Conservation (phyloP, 2,113 vertebrate species). For the Hyperoodon ampullatus region DNA sequence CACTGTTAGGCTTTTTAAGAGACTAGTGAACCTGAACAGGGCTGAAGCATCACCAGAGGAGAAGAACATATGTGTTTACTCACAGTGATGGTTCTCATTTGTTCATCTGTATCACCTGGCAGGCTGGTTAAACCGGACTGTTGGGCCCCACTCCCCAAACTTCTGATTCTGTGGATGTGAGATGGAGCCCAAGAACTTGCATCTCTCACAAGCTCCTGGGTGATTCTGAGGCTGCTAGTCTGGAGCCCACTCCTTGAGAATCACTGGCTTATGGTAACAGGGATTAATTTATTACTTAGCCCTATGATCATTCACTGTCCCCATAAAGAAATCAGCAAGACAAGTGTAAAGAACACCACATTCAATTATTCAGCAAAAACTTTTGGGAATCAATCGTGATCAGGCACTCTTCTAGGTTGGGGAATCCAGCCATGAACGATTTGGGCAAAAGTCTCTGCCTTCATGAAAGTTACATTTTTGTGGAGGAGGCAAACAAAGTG, state of each 20-base stretch:
- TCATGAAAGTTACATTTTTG: not conserved
- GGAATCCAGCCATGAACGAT: not conserved
- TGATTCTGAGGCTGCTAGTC: not conserved
- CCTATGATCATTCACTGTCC: not conserved
- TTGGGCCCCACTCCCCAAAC: not conserved
- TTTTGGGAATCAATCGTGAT: not conserved
- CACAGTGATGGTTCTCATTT: not conserved
- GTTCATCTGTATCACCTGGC: not conserved
- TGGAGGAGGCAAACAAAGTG: not conserved
- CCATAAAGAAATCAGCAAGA: not conserved
- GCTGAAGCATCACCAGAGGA: not conserved
- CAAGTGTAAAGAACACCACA: not conserved
- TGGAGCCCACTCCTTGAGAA: not conserved
- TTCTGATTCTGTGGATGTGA: not conserved
- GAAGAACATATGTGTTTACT: not conserved
- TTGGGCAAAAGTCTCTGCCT: not conserved
- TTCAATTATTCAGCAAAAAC: not conserved
- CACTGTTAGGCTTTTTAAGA: too few species aligned
- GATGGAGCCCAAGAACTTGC: not conserved
- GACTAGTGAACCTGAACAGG: not conserved
- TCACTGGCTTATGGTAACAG: not conserved
- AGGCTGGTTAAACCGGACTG: not conserved
- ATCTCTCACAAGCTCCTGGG: not conserved
- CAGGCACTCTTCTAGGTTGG: not conserved
- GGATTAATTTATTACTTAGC: not conserved